Percentiles rank a stretch among this genome's conserved stretches.
phyloP scores from a whole-genome alignment of 2,888 invertebrate species.

The Thera obeliscata region DNA sequence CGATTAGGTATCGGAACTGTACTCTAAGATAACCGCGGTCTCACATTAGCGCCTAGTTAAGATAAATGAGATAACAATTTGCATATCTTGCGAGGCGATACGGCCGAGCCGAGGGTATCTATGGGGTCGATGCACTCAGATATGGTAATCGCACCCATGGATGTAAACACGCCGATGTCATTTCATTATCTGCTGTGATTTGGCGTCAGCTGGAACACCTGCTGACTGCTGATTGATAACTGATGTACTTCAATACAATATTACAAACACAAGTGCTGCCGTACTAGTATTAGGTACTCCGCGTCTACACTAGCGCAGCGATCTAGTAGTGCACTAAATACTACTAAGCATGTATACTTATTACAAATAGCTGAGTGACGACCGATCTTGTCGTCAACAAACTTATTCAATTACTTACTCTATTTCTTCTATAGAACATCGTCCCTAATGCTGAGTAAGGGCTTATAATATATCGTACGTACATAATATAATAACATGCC shows the following conservation, averaged over 20 bases:
- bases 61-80: slow-evolving; percentile 82
- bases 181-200: slow-evolving; percentile 17
- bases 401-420: too few relatives aligned
- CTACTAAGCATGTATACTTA: background rate
- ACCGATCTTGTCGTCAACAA: too few relatives aligned
- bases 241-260: background rate
- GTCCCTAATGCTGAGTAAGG: too few relatives aligned
- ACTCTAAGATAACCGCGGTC: slow-evolving; percentile 75
- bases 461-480: too few relatives aligned
- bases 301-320: too few relatives aligned
- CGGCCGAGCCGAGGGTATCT: slow-evolving; percentile 54
- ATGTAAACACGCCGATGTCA: slow-evolving; percentile 8
- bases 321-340: background rate
- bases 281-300: too few relatives aligned
- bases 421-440: too few relatives aligned
- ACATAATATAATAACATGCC: too few relatives aligned
- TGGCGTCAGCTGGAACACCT: slow-evolving; percentile 11
- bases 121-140: slow-evolving; percentile 67
- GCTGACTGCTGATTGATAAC: background rate
- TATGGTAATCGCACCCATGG: slow-evolving; percentile 34
- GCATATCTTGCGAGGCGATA: slow-evolving; percentile 77
- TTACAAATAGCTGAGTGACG: too few relatives aligned
- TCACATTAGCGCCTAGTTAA: slow-evolving; percentile 81
- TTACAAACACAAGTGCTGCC: background rate
- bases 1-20: slow-evolving; percentile 70